Base-by-base conservation (phyloP, 2,888 invertebrate species). In the Sesia bembeciformis region DNA sequence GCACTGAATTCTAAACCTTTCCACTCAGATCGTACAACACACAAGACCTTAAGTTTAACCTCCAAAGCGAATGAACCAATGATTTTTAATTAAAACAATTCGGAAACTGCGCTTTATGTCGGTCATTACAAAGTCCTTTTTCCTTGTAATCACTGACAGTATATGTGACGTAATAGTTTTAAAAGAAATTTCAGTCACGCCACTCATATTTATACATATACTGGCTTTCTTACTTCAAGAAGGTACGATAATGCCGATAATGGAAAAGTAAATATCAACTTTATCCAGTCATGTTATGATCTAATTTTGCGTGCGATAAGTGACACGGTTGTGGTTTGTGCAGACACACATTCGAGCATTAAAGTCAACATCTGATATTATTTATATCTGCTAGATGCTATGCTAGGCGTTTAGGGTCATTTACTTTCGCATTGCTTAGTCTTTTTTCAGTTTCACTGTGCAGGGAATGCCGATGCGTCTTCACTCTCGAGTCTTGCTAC, bases 161-260 rank as follows among this genome's bases (percentile, higher is more conserved):
- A 61, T 59, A 67, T 83, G 67, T 75, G 80, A 71, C 72, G 70
- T 77, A 77, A 75, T 64, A 66, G 55, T 62, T 70, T 68, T 60
- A 61, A 66, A 74, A 77, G 72, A 75, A 74, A 74, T 74, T 78
- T 76, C 72, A 81, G 81, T 84, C 84, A 83, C 82, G 84, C 83
- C 82, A 84, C 77, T 78, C 68, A 72, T 70, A 76, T 77, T 72
- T 75, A 75, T 78, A 72, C 74, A 77, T 78, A 70, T 73, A 52
- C 40, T 43, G 64, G 63, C 63, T 65, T 70, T 70, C 64, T 66
- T 56, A 66, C 68, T 62, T 66, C 62, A 62, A 70, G 69, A 78
- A 70, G 67, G 72, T 70, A 57, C 56, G 61, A 65, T 62, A 61
- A 60, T 49, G 53, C 41, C 7, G 56, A 58, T 61, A 59, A 60